phyloP scores from a whole-genome alignment of 2,888 invertebrate species.

The Atethmia centrago region DNA sequence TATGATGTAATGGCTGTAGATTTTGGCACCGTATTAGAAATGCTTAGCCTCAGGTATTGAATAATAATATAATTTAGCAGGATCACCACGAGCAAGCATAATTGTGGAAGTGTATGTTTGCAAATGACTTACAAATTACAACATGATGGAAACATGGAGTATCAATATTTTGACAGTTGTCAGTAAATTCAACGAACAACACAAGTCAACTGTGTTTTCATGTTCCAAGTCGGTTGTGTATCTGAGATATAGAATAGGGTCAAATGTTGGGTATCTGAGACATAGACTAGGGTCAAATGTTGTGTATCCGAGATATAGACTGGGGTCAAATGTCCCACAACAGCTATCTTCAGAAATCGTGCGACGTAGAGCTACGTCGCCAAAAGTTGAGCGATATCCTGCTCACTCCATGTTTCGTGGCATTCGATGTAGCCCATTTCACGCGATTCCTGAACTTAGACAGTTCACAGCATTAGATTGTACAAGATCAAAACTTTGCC shows the following conservation, averaged over 20 bases:
- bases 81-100: no score
- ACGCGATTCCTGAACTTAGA: neutral
- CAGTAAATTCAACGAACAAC: neutral
- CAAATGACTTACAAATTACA: neutral
- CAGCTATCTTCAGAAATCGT: neutral
- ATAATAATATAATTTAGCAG: no score
- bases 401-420: neutral
- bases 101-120: neutral
- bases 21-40: neutral
- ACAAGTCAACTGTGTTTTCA: neutral
- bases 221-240: neutral
- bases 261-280: no score
- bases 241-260: neutral
- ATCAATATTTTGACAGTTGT: conserved; percentile 3
- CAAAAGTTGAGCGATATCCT: neutral
- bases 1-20: neutral
- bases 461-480: neutral
- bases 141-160: neutral
- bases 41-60: neutral
- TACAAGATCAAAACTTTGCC: no score
- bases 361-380: neutral
- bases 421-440: no score
- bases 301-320: neutral
- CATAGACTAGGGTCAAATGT: neutral
- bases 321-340: neutral